A percentile compares a stretch with the other conserved stretches of the same genome.
phyloP scores from a whole-genome alignment of 2,888 invertebrate genomes.

The Anthophora plumipes region DNA sequence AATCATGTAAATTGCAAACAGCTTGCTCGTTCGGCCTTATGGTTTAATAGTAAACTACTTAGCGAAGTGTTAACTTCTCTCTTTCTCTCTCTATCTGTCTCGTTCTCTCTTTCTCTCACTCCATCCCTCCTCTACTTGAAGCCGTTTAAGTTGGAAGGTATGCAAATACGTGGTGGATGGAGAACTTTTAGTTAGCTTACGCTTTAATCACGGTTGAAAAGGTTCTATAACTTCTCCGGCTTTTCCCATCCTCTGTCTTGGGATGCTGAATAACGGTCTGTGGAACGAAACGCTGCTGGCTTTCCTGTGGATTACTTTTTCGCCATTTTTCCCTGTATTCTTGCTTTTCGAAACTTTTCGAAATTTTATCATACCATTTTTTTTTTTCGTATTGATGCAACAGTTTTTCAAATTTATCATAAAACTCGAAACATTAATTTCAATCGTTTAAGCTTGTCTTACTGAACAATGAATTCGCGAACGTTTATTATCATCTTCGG shows the following conservation, averaged over 20 bases:
- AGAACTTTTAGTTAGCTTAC: slow-evolving; percentile 52
- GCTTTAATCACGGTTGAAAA: slow-evolving; percentile 48
- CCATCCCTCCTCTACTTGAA: neutral
- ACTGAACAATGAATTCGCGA: too few relatives aligned
- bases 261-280: slow-evolving; percentile 5
- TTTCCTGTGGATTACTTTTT: neutral
- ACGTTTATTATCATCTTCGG: too few relatives aligned
- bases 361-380: too few relatives aligned
- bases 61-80: slow-evolving; percentile 48
- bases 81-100: neutral
- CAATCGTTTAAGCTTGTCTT: too few relatives aligned
- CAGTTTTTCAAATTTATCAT: neutral
- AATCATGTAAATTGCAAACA: slow-evolving; percentile 35
- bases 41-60: slow-evolving; percentile 52
- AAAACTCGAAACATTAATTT: neutral
- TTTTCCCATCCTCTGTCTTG: neutral
- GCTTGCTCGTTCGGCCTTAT: slow-evolving; percentile 29
- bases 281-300: neutral
- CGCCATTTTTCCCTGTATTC: neutral
- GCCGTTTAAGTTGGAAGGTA: slow-evolving; percentile 50
- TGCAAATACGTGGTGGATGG: slow-evolving; percentile 47
- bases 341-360: neutral
- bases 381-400: neutral
- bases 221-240: slow-evolving; percentile 19
- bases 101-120: too few relatives aligned